These are phyloP conservation scores for Molorchus minor DNA, from an alignment of 2,888 invertebrate genomes.

Conservation along the genomic window DNA sequence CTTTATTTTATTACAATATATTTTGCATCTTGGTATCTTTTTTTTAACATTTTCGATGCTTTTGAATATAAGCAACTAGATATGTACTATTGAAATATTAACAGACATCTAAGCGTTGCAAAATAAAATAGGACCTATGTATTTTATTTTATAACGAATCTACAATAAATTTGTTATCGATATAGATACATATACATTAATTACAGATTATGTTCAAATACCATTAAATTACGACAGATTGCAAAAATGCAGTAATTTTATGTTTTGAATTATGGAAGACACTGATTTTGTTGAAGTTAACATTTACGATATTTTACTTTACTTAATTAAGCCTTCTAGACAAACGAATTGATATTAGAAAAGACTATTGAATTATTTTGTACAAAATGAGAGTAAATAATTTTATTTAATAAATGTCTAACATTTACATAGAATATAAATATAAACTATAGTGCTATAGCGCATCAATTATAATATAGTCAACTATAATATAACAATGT, in stretches of 20 bases:
- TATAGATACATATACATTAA: conserved; percentile 25
- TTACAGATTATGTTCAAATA: conserved; percentile 18
- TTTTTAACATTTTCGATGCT: conserved; percentile 30
- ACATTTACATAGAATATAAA: too few species aligned
- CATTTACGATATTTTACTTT: background rate
- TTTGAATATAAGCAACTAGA: conserved; percentile 30
- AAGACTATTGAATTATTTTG: too few species aligned
- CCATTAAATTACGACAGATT: background rate
- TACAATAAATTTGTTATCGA: too few species aligned
- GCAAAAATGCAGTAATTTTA: conserved; percentile 2
- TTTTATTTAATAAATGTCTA: too few species aligned
- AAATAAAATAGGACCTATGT: background rate
- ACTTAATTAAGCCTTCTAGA: background rate
- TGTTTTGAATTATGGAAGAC: conserved; percentile 36
- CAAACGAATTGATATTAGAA: background rate
- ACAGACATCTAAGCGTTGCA: conserved; percentile 16
- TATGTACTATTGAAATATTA: conserved; percentile 12
- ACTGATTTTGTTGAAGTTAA: conserved; percentile 38
- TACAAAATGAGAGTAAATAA: too few species aligned
- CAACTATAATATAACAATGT: conserved; percentile 15
- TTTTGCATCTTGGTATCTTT: too few species aligned
- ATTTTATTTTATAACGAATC: conserved; percentile 12
- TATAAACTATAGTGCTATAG: too few species aligned
- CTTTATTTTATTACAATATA: conserved; percentile 40
- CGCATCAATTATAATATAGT: too few species aligned